Evolutionary conservation across 2,797 vertebrate species (phyloP).

Genomic region (Hyperoplus immaculatus): DNA sequence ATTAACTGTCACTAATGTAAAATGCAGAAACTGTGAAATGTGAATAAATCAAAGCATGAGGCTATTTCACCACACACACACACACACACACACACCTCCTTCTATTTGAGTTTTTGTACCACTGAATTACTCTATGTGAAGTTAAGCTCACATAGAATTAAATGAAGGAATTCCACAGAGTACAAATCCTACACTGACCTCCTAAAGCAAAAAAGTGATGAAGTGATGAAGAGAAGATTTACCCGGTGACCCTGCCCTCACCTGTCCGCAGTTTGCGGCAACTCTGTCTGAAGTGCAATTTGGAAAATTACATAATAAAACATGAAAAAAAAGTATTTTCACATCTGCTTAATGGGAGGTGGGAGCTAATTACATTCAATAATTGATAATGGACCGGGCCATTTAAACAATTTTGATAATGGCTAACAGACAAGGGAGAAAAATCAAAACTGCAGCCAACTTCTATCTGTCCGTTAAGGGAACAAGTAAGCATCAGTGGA

Average conservation of each 20-base stretch:
- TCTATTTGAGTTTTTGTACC: conserved; percentile 17
- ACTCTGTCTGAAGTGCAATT: conserved; percentile 81
- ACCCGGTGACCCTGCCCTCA: conserved; percentile 74
- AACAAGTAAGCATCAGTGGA: conserved; percentile 57
- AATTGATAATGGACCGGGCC: conserved; percentile 91
- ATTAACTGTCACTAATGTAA: not conserved
- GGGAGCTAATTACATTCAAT: conserved; percentile 90
- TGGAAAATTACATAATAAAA: conserved; percentile 83
- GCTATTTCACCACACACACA: not conserved
- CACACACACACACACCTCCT: conserved; percentile 10
- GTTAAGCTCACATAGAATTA: conserved; percentile 5
- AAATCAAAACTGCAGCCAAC: conserved; percentile 84
- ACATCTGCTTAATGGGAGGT: conserved; percentile 85
- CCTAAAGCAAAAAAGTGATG: conserved; percentile 64
- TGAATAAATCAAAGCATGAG: conserved; percentile 17
- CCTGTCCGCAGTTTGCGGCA: conserved; percentile 75
- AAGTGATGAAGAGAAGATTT: conserved; percentile 65
- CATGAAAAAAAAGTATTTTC: conserved; percentile 85
- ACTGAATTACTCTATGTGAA: not conserved
- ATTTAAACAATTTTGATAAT: conserved; percentile 94
- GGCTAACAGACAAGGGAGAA: conserved; percentile 88
- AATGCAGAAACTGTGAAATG: conserved; percentile 11
- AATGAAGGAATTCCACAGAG: conserved; percentile 10
- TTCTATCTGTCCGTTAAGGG: conserved; percentile 77
- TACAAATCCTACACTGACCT: conserved; percentile 41